Percentiles rank a stretch among this genome's conserved stretches.
Evolutionary conservation across 2,113 vertebrate genomes (phyloP).

Genomic region (Poecilia latipinna): DNA sequence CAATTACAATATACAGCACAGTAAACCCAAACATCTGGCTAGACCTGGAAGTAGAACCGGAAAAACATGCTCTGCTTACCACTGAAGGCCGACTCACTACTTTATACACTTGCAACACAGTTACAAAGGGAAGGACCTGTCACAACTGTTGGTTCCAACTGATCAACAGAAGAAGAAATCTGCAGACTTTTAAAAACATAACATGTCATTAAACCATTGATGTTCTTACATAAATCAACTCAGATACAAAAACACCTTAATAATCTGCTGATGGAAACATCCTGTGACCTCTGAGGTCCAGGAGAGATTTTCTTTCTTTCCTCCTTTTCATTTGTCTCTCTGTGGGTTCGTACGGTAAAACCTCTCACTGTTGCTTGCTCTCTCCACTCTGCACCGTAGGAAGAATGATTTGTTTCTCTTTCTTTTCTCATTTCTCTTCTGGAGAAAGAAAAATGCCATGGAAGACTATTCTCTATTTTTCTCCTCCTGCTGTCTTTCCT

Average conservation of each 20-base stretch:
- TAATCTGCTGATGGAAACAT: background rate
- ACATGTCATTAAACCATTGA: background rate
- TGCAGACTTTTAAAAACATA: background rate
- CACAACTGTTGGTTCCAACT: background rate
- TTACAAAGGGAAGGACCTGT: background rate
- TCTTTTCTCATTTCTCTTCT: slow-evolving; percentile 50
- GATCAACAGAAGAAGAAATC: background rate
- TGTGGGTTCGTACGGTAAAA: slow-evolving; percentile 24
- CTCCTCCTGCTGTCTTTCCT: slow-evolving; percentile 3
- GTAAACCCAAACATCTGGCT: no score
- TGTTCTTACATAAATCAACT: background rate
- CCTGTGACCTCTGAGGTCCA: background rate
- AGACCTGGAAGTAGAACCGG: no score
- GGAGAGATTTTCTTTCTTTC: background rate
- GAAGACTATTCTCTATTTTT: slow-evolving; percentile 27
- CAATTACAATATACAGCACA: no score
- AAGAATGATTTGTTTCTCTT: slow-evolving; percentile 44
- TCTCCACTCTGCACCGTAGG: slow-evolving; percentile 24
- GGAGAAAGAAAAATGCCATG: slow-evolving; percentile 40
- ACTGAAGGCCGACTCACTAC: background rate
- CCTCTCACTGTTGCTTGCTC: slow-evolving; percentile 12
- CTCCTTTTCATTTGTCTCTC: slow-evolving; percentile 49
- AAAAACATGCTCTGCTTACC: background rate
- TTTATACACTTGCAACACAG: background rate
- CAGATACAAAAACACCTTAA: background rate